Percentiles rank a stretch among this genome's conserved stretches.
phyloP scores from a whole-genome alignment of 2,113 vertebrate species.

The Pelodiscus sinensis region DNA sequence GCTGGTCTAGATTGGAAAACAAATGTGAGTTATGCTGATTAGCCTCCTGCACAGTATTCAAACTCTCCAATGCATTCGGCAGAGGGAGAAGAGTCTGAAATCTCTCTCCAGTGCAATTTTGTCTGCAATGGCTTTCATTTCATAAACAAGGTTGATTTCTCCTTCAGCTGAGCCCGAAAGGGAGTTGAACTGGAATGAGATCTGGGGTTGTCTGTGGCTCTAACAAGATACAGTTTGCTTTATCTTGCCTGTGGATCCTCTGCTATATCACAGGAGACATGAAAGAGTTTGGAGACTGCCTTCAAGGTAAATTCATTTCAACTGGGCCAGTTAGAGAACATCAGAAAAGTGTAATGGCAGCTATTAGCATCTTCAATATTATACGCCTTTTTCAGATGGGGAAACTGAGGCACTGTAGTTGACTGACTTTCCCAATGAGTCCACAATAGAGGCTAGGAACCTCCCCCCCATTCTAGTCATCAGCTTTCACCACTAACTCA shows the following conservation, averaged over 20 bases:
- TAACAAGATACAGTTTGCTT: no score
- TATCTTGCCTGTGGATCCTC: background rate
- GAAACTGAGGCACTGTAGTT: background rate
- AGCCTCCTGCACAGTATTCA: rapidly evolving
- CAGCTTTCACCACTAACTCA: background rate
- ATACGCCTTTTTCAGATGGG: background rate
- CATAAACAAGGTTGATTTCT: background rate
- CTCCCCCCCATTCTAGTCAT: background rate
- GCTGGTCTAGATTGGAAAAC: background rate
- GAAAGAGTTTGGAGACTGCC: slow-evolving; percentile 68
- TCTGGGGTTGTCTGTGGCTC: background rate
- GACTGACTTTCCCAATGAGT: rapidly evolving
- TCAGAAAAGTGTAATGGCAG: background rate
- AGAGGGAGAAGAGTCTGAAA: background rate
- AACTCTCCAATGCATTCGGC: background rate
- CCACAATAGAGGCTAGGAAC: background rate
- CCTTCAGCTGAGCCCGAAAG: background rate
- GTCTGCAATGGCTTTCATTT: background rate
- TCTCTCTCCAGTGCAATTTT: background rate
- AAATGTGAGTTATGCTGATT: background rate
- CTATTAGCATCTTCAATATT: background rate
- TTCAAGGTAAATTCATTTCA: slow-evolving; percentile 67
- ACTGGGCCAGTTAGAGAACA: no score
- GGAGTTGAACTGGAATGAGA: background rate
- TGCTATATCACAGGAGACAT: slow-evolving; percentile 67